Conservation (phyloP, 2,797 vertebrate species). For the Muraenolepis orangiensis region DNA sequence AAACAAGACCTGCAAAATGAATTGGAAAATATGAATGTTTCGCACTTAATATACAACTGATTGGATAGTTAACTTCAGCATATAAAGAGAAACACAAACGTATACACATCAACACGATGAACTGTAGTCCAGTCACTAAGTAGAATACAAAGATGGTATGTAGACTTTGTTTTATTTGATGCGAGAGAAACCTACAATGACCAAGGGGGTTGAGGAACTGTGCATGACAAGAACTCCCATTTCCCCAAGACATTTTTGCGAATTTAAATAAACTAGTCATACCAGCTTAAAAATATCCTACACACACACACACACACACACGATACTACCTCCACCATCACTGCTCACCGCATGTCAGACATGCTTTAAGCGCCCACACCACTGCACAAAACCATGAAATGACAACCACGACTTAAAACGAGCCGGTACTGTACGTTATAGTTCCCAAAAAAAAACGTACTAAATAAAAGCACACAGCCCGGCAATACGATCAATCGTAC, state of each 20-base stretch:
- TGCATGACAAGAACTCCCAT: slow-evolving; percentile 23
- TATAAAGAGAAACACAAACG: slow-evolving; percentile 6
- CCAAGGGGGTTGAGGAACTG: not conserved
- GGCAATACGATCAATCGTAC: not conserved
- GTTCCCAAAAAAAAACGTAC: not conserved
- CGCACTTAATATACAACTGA: not conserved
- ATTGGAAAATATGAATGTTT: not conserved
- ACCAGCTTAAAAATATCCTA: slow-evolving; percentile 49
- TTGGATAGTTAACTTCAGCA: not conserved
- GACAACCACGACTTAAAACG: not conserved
- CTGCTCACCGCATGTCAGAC: slow-evolving; percentile 29
- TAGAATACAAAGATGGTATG: not conserved
- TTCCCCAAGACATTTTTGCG: slow-evolving; percentile 29
- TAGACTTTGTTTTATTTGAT: not conserved
- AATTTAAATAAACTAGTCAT: slow-evolving; percentile 59
- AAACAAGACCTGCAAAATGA: slow-evolving; percentile 53
- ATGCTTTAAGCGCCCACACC: slow-evolving; percentile 8
- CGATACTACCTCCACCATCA: slow-evolving; percentile 19
- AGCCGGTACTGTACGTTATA: not conserved
- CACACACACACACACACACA: slow-evolving; percentile 34
- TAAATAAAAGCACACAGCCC: not conserved
- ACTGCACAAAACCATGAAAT: slow-evolving; percentile 25
- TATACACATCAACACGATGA: not conserved
- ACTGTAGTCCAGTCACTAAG: not conserved
- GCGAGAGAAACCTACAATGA: not conserved